Conservation (phyloP, 1,140 invertebrate genomes). For the Subanguina moxae region DNA sequence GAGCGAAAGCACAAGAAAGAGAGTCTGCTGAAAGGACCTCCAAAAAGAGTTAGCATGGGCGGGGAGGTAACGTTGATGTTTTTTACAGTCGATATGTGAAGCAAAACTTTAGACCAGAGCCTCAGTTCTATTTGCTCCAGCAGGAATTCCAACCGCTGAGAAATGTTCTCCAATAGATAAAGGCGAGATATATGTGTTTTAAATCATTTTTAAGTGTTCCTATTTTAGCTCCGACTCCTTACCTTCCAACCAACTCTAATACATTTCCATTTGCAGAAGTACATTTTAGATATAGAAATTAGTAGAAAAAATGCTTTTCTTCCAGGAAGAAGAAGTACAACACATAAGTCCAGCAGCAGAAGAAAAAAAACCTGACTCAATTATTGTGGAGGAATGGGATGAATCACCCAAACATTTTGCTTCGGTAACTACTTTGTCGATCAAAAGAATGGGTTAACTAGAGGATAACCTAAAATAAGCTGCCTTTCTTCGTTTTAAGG, state of each 20-base stretch:
- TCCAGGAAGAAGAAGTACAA: too few species aligned
- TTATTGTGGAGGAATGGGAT: constrained; percentile 2
- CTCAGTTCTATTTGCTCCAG: neutral
- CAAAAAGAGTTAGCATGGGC: constrained; percentile 1
- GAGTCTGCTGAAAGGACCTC: neutral
- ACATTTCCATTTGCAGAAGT: too few species aligned
- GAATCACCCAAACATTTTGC: neutral
- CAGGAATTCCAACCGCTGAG: neutral
- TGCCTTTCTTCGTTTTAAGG: too few species aligned
- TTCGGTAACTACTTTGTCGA: too few species aligned
- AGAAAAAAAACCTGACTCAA: neutral
- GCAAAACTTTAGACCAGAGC: neutral
- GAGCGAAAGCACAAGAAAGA: neutral
- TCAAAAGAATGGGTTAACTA: too few species aligned
- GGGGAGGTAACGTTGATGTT: neutral
- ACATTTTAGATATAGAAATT: too few species aligned
- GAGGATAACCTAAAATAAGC: too few species aligned
- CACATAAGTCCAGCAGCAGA: too few species aligned
- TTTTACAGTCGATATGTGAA: neutral
- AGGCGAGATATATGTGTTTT: neutral
- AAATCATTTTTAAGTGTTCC: too few species aligned
- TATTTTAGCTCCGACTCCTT: too few species aligned
- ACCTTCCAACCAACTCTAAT: too few species aligned
- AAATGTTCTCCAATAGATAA: neutral
- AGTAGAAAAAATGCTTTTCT: too few species aligned